Evolutionary conservation across 2,797 vertebrate genomes (phyloP), one percentile per base, ranked within the genome.

Genomic region (Lemur catta): DNA sequence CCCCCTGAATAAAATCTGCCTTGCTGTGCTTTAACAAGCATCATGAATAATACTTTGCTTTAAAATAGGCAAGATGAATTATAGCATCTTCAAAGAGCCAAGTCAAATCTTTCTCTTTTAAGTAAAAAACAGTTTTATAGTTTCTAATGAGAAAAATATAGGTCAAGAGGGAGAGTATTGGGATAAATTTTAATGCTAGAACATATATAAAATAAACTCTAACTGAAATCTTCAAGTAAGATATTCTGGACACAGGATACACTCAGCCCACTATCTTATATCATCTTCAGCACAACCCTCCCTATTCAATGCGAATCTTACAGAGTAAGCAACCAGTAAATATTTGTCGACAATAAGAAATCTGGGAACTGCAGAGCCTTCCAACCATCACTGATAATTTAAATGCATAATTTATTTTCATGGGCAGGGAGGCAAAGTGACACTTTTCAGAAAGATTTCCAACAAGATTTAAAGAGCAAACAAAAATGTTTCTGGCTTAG

Each of bases 351-450:
- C 41, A 81, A 43, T 48, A 90, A 88, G 78, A 85, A 93, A 82
- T 33, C 30, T 74, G 69, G 4, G 2, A 82, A 43, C 67, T 92
- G 13, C 28, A 46, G 88, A 48, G 26, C 6, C 55, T 74, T 93
- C 84, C 57, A 87, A 57, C 12, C 46, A n/a, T 43, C 63, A 38
- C 33, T 69, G 69, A 52, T 82, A 35, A 72, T 91, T 55, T 85
- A 85, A 71, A 48, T 26, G 18, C 11, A 55, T 69, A 76, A 85
- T 89, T 96, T 84, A 86, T 74, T 96, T 84, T 95, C 69, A 82
- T 6, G 11, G 52, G 9, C 22, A 69, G 50, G 7, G 43, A 84
- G 35, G 48, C 67, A 41, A 97, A 57, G 6, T 59, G 38, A 28
- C 43, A 94, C 52, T 89, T 93, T 69, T 71, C 48, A 67, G n/a